Base-by-base conservation (phyloP, 1,140 invertebrate species). In the Caenorhabditis latens region DNA sequence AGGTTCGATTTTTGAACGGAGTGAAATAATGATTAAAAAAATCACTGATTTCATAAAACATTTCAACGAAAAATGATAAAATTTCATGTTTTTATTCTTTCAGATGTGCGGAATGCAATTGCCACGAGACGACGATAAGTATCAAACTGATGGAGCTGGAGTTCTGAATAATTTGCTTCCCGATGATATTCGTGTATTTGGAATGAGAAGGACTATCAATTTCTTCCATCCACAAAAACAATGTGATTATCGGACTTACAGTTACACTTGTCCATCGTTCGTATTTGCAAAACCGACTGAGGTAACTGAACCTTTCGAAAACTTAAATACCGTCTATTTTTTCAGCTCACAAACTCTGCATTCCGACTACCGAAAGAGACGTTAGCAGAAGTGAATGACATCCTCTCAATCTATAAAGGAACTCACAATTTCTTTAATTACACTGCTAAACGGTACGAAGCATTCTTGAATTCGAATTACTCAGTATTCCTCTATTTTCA, bases 341-440 rank as follows among this genome's bases (percentile, higher is more conserved):
- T 84, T 32, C 65, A 88, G 88, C 94, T 94, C 43, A 94, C 93
- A 4, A 94, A 93, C 87, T 94, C 94, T 82, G 92, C 93, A 14
- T 98, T 95, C 91, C 94, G 96, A 87, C 94, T 96, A 89, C 71
- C 90, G 89, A 90, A 90, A 63, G 92, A 93, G 53, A 91, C 90
- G 19, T 42, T 93, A 42, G 87, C 95, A 50, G 93, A 94, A 92
- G 93, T 98, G 0, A 95, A 95, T 90, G 93, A 95, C 50, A 92
- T 96, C 21, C 92, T 99, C 13, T 94, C 94, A 87, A 92, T 94
- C 53, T 98, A 95, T 92, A 94, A 95, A 90, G 98, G 98, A 83
- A 97, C 97, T 0, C 96, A 97, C 91, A 98, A 97, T 93, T 99
- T 96, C 93, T 97, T 99, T 92, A 99, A 99, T 94, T 99, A 98